Base-by-base conservation (phyloP, 1,140 invertebrate species). In the Drosophila dunni region DNA sequence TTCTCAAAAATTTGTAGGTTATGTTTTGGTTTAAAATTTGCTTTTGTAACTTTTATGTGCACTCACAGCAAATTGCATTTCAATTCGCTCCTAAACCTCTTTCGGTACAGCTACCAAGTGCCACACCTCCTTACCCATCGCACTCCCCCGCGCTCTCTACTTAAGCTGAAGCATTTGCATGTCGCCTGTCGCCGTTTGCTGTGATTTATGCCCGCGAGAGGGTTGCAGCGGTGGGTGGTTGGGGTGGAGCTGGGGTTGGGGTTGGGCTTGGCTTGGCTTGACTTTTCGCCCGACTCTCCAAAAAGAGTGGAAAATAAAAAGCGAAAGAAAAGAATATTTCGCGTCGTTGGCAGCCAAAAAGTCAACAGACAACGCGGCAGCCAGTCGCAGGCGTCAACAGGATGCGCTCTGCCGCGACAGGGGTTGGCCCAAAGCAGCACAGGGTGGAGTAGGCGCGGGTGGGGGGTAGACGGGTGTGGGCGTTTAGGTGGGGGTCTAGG, bases 201-300 rank as follows among this genome's bases (percentile, higher is more conserved):
- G 83, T 86, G 83, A 86, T 86, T 86, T 86, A 86, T 86, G 83
- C 61, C 36, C 65, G 81, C 72, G 74, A 88, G 83, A 88, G 83
- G 83, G 83, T 86, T 86, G 79, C 79, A 79, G 34, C 33, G 15
- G 56, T 46, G 45, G 50, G 13, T 17, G 57, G 57, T 0, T 38
- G 34, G 9, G 63, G 20, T 9, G 42, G 34, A 7, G 51, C 20
- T 9, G 42, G 5, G 29, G 11, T 34, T 20, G 33, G 42, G 33
- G 34, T 6, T 29, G 24, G 24, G 24, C 6, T 29, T 33, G 50
- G 42, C 3, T 24, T 15, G 33, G 48, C n/a, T 24, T 15, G 33
- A 42, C n/a, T 56, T 7, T 40, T 44, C 40, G 40, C 56, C 40
- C 40, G 54, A 33, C 45, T 76, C 67, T 29, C 6, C 24, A 29